Evolutionary conservation across 1,140 invertebrate species (phyloP).

Genomic region (Ridgeia piscesae): DNA sequence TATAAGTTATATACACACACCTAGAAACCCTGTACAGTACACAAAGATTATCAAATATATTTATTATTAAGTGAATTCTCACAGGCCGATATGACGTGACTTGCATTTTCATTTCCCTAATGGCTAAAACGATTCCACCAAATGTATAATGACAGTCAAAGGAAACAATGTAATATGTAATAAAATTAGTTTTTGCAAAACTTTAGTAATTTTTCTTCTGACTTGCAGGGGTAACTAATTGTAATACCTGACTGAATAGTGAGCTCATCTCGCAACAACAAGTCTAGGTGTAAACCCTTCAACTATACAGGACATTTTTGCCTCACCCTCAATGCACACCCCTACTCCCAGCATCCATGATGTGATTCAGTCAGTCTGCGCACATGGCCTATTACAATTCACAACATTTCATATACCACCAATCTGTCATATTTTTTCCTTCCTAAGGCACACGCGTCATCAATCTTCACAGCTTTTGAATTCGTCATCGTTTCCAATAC

Average conservation of each 20-base stretch:
- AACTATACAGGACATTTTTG: background rate
- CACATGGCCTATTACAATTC: background rate
- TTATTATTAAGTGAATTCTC: background rate
- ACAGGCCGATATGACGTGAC: too few species aligned
- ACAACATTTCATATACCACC: background rate
- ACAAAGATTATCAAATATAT: background rate
- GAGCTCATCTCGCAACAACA: background rate
- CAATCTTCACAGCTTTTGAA: background rate
- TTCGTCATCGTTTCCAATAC: background rate
- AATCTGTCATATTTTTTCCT: background rate
- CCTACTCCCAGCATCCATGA: too few species aligned
- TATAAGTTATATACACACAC: background rate
- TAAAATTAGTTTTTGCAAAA: background rate
- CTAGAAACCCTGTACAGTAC: background rate
- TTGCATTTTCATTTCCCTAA: too few species aligned
- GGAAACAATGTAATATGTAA: too few species aligned
- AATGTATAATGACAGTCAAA: too few species aligned
- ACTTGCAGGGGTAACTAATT: background rate
- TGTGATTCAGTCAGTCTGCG: background rate
- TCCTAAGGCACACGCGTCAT: background rate
- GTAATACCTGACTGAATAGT: background rate
- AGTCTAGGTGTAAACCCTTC: background rate
- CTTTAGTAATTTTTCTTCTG: background rate
- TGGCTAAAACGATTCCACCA: too few species aligned
- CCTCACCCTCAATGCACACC: background rate